Percentiles rank a stretch among this genome's conserved stretches.
Conservation (phyloP, 2,113 vertebrate genomes). For the Plecturocebus donacophilus region DNA sequence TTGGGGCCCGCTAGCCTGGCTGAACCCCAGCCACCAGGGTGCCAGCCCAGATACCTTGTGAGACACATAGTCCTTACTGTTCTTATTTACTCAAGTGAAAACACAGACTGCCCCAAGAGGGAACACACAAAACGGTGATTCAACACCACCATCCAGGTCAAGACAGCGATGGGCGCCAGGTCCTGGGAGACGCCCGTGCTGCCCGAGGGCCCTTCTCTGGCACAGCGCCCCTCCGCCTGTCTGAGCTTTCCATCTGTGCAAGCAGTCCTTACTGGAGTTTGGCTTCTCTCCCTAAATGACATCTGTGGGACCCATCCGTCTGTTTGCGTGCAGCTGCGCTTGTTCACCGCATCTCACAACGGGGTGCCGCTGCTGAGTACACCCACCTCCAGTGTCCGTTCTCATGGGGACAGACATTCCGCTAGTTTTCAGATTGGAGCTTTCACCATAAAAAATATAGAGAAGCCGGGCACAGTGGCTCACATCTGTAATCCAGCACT, state of each 20-base stretch:
- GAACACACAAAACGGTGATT: neutral
- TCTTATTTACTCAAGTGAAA: neutral
- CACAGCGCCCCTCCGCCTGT: neutral
- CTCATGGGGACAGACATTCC: neutral
- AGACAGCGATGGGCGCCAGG: neutral
- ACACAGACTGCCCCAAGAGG: neutral
- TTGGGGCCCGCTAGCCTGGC: neutral
- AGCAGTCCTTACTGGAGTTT: no score
- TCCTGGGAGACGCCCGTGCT: neutral
- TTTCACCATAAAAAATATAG: no score
- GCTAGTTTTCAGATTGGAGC: neutral
- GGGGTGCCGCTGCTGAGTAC: fast-evolving
- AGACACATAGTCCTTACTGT: neutral
- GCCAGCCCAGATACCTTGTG: no score
- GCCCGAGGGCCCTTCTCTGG: neutral
- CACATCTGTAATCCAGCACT: neutral
- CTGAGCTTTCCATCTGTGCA: neutral
- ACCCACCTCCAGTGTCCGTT: neutral
- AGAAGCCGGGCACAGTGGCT: no score
- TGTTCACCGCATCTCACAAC: neutral
- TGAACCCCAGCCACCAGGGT: neutral
- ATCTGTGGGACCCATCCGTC: neutral
- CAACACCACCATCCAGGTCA: neutral
- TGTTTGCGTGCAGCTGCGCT: no score
- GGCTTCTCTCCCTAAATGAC: neutral